These are phyloP conservation scores for Nylanderia fulva DNA, from an alignment of 1,140 invertebrate species.

Conservation along the genomic window DNA sequence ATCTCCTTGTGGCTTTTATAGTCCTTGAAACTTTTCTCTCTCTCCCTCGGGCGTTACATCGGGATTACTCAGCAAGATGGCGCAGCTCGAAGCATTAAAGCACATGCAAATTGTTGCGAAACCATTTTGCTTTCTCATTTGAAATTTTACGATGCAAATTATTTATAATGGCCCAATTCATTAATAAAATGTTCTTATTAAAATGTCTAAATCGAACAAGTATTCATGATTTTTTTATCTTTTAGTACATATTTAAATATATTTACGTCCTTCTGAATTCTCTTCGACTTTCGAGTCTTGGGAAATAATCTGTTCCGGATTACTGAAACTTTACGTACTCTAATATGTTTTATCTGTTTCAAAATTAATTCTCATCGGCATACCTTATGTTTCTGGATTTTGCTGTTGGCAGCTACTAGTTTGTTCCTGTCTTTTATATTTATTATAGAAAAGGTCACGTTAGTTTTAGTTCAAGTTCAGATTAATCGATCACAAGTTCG, in stretches of 20 bases:
- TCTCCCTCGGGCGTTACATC: not conserved
- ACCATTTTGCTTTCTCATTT: not conserved
- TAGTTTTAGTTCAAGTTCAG: not conserved
- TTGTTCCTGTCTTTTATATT: not conserved
- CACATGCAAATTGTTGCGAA: slow-evolving; percentile 30
- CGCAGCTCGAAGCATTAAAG: slow-evolving; percentile 3
- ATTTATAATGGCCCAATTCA: not conserved
- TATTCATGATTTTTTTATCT: not conserved
- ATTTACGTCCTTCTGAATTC: not conserved
- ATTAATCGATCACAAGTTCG: slow-evolving; percentile 40
- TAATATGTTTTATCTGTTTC: not conserved
- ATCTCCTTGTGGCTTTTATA: slow-evolving; percentile 17
- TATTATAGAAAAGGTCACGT: not conserved
- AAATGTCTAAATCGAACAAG: too few species aligned
- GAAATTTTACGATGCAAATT: slow-evolving; percentile 29
- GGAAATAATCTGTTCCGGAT: not conserved
- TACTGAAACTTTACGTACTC: not conserved
- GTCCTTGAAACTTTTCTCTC: slow-evolving; percentile 35
- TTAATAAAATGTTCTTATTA: not conserved
- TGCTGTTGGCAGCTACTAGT: not conserved
- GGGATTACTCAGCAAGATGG: slow-evolving; percentile 29
- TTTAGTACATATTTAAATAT: not conserved
- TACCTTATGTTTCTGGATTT: not conserved
- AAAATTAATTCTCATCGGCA: not conserved
- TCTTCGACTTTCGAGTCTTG: not conserved